Base-by-base conservation (phyloP, 2,797 vertebrate genomes). In the Notolepis coatsorum region DNA sequence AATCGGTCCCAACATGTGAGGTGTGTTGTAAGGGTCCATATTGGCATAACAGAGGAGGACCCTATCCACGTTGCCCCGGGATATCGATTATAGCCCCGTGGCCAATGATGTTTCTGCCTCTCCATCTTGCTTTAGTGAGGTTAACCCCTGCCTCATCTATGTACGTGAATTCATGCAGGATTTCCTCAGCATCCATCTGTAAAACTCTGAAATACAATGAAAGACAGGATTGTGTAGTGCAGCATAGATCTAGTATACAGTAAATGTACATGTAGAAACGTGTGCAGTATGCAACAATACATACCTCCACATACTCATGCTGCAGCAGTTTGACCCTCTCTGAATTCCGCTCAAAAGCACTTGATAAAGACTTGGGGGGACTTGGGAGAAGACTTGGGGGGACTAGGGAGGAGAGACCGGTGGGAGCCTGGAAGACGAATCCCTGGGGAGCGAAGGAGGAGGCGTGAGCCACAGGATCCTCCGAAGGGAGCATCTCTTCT, bases 191-290 rank as follows among this genome's bases (percentile, higher is more conserved):
- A n/a, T n/a, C 28, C 21, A 65, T 65, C 41, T 21, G 51, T 25
- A 65, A 65, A 65, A 41, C 15, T 54, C 20, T 28, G 48, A 59
- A 59, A 48, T 46, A 47, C 15, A 52, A 7, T n/a, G n/a, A n/a
- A n/a, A n/a, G n/a, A 43, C 28, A 46, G 38, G 15, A 66, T 55
- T 68, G 50, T 61, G 41, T 49, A 61, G 58, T 55, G 54, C 33
- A 54, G 25, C 42, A 49, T 61, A 20, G 37, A 20, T 18, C 38
- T 56, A 42, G 21, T 55, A 55, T 43, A 43, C n/a, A 54, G 35
- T 49, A 62, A 18, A 35, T 59, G 17, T 42, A 28, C 48, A 48
- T 2, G 2, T 13, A 48, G 55, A 48, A 30, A 10, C n/a, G 43
- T 25, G 37, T 65, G 27, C 33, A 58, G 54, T 52, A 38, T 38